A percentile compares a stretch with the other conserved stretches of the same genome.
These are phyloP conservation scores for Cossypha dichroa DNA, from an alignment of 2,797 vertebrate genomes.

Conservation along the genomic window DNA sequence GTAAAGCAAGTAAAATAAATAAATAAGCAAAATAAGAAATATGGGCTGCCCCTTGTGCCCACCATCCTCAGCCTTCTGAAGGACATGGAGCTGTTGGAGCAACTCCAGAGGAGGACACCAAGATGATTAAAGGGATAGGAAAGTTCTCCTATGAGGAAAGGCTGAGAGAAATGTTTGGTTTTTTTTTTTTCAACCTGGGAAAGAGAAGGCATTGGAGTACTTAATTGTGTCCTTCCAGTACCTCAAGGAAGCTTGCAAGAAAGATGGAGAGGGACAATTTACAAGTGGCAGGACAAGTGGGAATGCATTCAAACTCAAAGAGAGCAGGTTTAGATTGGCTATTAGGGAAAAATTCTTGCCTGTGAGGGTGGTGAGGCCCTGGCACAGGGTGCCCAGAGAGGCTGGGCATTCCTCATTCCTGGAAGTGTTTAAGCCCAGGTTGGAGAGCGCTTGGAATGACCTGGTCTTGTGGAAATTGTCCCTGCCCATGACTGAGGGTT, in stretches of 20 bases:
- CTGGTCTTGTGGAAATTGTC: accelerated
- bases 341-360: not conserved
- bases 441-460: not conserved
- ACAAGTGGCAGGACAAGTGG: not conserved
- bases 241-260: not conserved
- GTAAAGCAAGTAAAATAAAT: not conserved
- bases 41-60: not conserved
- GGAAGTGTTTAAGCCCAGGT: accelerated
- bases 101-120: not conserved
- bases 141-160: not conserved
- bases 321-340: not conserved
- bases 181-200: not conserved
- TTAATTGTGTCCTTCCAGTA: not conserved
- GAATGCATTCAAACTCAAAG: not conserved
- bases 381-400: not conserved
- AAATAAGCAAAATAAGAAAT: not conserved
- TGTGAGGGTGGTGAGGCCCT: not conserved
- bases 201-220: not conserved
- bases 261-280: not conserved
- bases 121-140: not conserved
- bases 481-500: accelerated
- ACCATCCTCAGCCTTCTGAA: not conserved
- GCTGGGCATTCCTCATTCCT: not conserved
- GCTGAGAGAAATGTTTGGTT: not conserved
- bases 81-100: not conserved